phyloP scores from a whole-genome alignment of 1,140 invertebrate species.

The Brachionus manjavacas region DNA sequence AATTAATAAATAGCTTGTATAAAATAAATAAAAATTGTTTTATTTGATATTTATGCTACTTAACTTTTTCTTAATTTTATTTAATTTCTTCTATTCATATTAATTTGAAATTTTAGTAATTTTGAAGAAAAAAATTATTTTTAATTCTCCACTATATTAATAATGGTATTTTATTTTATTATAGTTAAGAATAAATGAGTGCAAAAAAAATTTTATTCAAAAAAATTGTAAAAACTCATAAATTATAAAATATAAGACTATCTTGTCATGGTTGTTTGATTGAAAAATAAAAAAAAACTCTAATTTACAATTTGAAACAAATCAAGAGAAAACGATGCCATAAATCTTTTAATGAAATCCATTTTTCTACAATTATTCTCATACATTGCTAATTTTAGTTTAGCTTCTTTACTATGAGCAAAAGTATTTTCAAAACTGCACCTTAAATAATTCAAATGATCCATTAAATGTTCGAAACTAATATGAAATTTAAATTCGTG shows the following conservation, averaged over 20 bases:
- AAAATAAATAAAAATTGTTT: too few relatives aligned
- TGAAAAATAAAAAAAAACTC: background rate
- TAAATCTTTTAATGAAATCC: background rate
- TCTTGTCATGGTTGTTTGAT: background rate
- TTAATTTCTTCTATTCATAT: too few relatives aligned
- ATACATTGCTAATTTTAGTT: background rate
- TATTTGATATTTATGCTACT: too few relatives aligned
- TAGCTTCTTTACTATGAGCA: background rate
- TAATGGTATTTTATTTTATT: background rate
- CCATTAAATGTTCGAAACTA: constrained; percentile 1
- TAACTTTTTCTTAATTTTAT: too few relatives aligned
- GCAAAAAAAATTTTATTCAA: background rate
- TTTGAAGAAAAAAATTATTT: background rate
- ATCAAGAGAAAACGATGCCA: constrained; percentile 7
- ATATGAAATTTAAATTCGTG: constrained; percentile 29
- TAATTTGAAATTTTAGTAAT: background rate
- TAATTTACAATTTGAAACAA: constrained; percentile 1
- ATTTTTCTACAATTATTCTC: background rate
- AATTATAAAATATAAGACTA: too few relatives aligned
- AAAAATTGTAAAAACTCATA: background rate
- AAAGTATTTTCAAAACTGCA: background rate
- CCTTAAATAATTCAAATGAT: constrained; percentile 13
- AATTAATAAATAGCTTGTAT: too few relatives aligned
- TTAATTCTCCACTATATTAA: background rate
- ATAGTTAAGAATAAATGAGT: too few relatives aligned